These are phyloP conservation scores for Oryctes rhinoceros DNA, from an alignment of 1,140 invertebrate genomes.

Conservation along the genomic window DNA sequence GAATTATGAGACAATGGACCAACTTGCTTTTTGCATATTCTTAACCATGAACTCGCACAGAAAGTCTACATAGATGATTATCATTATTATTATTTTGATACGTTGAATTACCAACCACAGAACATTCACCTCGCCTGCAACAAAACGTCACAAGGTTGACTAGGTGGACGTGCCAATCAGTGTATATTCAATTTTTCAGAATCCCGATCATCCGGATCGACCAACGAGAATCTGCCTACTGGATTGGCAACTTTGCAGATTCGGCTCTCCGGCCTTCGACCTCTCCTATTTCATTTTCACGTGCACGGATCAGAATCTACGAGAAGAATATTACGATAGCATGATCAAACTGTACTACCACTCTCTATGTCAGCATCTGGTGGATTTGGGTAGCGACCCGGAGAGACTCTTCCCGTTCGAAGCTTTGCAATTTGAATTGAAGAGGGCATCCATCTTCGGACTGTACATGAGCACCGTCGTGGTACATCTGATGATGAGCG, in stretches of 20 bases:
- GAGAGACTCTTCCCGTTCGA: constrained; percentile 28
- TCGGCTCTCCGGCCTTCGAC: constrained; percentile 40
- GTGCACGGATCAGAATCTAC: constrained; percentile 3
- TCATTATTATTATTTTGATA: no score
- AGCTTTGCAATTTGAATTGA: constrained; percentile 37
- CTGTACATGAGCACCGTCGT: constrained; percentile 4
- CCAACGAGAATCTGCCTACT: constrained; percentile 33
- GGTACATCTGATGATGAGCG: constrained; percentile 3
- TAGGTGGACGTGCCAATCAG: neutral
- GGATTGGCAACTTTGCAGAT: constrained; percentile 34
- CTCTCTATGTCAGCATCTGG: constrained; percentile 12
- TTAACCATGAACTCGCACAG: no score
- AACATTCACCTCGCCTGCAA: no score
- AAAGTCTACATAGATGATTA: no score
- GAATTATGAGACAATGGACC: no score
- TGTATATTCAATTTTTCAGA: constrained; percentile 24
- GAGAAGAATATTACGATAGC: constrained; percentile 27
- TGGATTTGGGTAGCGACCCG: constrained; percentile 33
- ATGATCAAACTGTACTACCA: constrained; percentile 40
- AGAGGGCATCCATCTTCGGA: constrained; percentile 23
- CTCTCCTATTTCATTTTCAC: constrained; percentile 41
- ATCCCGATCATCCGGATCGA: constrained; percentile 13
- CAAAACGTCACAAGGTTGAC: no score
- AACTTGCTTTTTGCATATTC: no score
- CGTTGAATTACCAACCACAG: no score